A percentile compares a stretch with the other conserved stretches of the same genome.
Conservation (phyloP, 2,797 vertebrate species). For the Neosilurus mollespiculum region DNA sequence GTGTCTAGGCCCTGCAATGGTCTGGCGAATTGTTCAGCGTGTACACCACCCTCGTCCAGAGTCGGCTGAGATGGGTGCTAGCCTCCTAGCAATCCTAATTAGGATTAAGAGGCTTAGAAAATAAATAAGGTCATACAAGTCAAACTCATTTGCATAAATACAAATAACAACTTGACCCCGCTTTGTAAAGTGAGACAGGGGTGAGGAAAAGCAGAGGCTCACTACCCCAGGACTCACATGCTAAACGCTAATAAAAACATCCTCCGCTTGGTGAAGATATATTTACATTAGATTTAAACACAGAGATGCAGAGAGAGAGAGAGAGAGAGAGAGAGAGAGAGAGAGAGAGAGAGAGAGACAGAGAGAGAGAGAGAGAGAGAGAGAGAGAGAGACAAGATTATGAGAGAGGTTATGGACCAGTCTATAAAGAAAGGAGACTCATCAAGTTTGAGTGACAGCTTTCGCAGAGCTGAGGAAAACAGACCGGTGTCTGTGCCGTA, state of each 20-base stretch:
- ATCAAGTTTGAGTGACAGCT: background rate
- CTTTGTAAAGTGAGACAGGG: background rate
- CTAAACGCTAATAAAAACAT: conserved; percentile 40
- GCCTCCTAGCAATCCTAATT: too few relatives aligned
- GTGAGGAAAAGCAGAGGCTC: conserved; percentile 8
- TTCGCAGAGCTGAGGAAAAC: conserved; percentile 2
- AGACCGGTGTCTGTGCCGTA: background rate
- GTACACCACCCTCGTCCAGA: too few relatives aligned
- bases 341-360: too few relatives aligned
- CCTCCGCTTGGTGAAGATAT: conserved; percentile 8
- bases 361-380: too few relatives aligned
- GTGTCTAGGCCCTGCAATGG: too few relatives aligned
- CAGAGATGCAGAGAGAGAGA: too few relatives aligned
- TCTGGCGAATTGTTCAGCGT: too few relatives aligned
- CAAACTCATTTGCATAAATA: background rate
- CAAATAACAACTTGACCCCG: background rate
- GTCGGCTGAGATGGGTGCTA: too few relatives aligned
- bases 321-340: too few relatives aligned
- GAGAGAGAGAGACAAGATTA: background rate
- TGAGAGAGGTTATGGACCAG: background rate
- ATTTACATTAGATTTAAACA: conserved; percentile 50
- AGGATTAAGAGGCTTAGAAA: background rate
- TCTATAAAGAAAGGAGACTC: background rate
- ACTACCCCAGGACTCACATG: conserved; percentile 1
- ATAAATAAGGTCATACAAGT: conserved; percentile 12